Percentiles rank a stretch among this genome's conserved stretches.
Evolutionary conservation across 2,797 vertebrate species (phyloP).

Genomic region (Synanceia verrucosa): DNA sequence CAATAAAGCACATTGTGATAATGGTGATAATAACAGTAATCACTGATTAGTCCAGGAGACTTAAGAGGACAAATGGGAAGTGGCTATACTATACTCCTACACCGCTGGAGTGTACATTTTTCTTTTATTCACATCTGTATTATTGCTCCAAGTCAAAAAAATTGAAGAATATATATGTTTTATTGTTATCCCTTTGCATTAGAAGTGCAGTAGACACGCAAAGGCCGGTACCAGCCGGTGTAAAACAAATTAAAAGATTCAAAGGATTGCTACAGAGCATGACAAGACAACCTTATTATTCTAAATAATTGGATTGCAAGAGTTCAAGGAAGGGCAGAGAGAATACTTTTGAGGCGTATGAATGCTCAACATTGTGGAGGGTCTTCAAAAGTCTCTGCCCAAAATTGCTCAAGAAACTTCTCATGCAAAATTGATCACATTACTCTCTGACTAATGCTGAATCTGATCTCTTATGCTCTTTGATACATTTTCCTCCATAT

Average conservation of each 20-base stretch:
- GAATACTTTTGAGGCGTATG: slow-evolving; percentile 2
- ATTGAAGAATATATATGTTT: not conserved
- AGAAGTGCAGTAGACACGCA: not conserved
- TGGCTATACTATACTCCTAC: not conserved
- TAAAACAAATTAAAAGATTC: slow-evolving; percentile 12
- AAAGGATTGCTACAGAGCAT: not conserved
- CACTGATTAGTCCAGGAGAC: slow-evolving; percentile 12
- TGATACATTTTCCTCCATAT: slow-evolving; percentile 65
- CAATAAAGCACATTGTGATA: not conserved
- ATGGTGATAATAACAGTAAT: slow-evolving; percentile 17
- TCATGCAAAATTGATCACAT: slow-evolving; percentile 66
- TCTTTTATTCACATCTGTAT: not conserved
- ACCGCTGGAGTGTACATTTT: not conserved
- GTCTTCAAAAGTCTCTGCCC: slow-evolving; percentile 41
- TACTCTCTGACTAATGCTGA: slow-evolving; percentile 39
- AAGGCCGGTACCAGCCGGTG: not conserved
- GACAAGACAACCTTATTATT: slow-evolving; percentile 16
- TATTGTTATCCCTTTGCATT: not conserved
- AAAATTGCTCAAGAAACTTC: slow-evolving; percentile 63
- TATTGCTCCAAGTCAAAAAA: not conserved
- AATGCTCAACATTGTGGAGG: slow-evolving; percentile 35
- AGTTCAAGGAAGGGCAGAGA: slow-evolving; percentile 7
- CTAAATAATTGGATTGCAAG: slow-evolving; percentile 10
- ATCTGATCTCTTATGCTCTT: slow-evolving; percentile 63
- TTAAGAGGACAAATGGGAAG: not conserved